Evolutionary conservation across 2,113 vertebrate species (phyloP).

Genomic region (Petromus typicus): DNA sequence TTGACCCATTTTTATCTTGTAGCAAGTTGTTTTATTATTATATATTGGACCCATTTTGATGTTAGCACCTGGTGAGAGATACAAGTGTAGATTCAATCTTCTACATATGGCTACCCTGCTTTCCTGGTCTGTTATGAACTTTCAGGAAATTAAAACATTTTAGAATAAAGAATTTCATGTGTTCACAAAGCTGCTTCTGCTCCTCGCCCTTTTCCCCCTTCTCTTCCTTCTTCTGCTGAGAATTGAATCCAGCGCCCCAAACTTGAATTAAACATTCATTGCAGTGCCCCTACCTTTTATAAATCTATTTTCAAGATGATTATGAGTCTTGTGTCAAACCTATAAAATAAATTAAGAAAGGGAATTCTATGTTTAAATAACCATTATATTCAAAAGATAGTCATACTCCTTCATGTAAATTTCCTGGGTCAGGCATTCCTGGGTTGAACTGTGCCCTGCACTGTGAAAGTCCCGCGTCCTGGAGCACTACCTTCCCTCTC

Average conservation of each 20-base stretch:
- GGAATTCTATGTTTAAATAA: constrained; percentile 41
- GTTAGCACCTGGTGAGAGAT: neutral
- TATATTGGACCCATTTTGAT: neutral
- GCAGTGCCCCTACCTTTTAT: neutral
- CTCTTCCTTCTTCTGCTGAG: neutral
- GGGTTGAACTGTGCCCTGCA: neutral
- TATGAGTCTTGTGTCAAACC: neutral
- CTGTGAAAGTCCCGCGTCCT: neutral
- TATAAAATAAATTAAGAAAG: neutral
- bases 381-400: neutral
- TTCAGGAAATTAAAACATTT: constrained; percentile 11
- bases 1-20: neutral
- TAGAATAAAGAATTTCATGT: neutral
- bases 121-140: neutral
- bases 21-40: neutral
- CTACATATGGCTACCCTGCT: neutral
- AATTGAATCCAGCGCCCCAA: neutral
- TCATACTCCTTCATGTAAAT: neutral
- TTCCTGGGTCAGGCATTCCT: constrained; percentile 1
- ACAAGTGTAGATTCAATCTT: neutral
- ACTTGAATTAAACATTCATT: neutral
- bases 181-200: neutral
- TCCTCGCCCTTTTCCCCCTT: neutral
- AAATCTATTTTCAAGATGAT: neutral
- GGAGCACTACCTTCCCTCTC: neutral